These are phyloP conservation scores for Danio rerio DNA, from an alignment of 2,113 vertebrate species.

Conservation along the genomic window DNA sequence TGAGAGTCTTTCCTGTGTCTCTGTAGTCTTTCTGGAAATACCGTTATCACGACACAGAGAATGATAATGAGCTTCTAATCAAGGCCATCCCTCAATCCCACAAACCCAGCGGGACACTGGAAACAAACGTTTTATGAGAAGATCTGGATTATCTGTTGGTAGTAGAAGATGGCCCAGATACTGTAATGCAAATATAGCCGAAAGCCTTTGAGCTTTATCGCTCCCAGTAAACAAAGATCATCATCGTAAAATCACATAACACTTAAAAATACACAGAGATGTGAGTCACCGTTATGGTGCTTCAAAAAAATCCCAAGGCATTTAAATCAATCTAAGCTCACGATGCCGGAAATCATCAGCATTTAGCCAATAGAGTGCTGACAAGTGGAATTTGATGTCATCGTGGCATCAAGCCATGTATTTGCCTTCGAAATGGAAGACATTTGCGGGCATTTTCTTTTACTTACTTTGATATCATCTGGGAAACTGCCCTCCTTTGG, in stretches of 20 bases:
- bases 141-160: neutral
- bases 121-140: neutral
- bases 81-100: constrained; percentile 45
- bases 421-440: constrained; percentile 39
- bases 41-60: constrained; percentile 35
- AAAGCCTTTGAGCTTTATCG: neutral
- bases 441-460: constrained; percentile 33
- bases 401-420: constrained; percentile 31
- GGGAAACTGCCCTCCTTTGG: constrained; percentile 48
- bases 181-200: neutral
- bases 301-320: neutral
- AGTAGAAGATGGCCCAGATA: neutral
- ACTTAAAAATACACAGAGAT: neutral
- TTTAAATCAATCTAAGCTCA: constrained; percentile 10
- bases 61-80: constrained; percentile 15
- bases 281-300: neutral
- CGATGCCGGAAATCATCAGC: neutral
- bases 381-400: constrained; percentile 55
- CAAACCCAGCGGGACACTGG: constrained; percentile 5
- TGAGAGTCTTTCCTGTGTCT: constrained; percentile 49
- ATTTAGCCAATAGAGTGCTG: constrained; percentile 16
- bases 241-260: neutral
- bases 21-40: constrained; percentile 49
- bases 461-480: constrained; percentile 40
- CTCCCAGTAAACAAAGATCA: neutral